phyloP scores from a whole-genome alignment of 1,140 invertebrate species.

The Ostrea edulis region DNA sequence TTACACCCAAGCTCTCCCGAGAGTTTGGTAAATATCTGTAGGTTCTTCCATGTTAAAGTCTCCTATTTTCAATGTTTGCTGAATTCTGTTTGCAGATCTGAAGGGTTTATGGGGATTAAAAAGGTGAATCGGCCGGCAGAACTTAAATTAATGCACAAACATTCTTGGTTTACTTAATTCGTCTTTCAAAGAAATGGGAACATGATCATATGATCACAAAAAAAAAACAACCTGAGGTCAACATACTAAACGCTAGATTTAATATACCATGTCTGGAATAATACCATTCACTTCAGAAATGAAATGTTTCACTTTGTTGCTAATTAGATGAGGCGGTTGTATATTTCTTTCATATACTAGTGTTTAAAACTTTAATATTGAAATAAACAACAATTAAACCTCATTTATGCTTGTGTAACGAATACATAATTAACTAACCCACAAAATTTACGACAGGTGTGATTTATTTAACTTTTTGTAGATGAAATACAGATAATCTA shows the following conservation, averaged over 20 bases:
- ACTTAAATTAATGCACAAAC: background rate
- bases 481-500: background rate
- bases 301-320: background rate
- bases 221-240: background rate
- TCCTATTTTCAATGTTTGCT: background rate
- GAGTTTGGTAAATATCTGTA: constrained; percentile 14
- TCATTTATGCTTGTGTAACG: constrained; percentile 9
- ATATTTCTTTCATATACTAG: background rate
- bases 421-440: background rate
- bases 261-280: background rate
- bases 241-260: background rate
- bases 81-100: background rate
- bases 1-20: constrained; percentile 2
- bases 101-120: background rate
- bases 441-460: background rate
- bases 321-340: background rate
- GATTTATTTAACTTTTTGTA: background rate
- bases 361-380: constrained; percentile 8
- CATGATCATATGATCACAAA: background rate
- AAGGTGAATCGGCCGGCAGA: background rate
- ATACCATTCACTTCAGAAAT: background rate
- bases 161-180: background rate
- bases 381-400: constrained; percentile 9
- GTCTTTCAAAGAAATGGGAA: background rate
- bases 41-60: background rate